Percentiles rank a stretch among this genome's conserved stretches.
Evolutionary conservation across 2,888 invertebrate species (phyloP).

Genomic region (Chymomyza procnemis): DNA sequence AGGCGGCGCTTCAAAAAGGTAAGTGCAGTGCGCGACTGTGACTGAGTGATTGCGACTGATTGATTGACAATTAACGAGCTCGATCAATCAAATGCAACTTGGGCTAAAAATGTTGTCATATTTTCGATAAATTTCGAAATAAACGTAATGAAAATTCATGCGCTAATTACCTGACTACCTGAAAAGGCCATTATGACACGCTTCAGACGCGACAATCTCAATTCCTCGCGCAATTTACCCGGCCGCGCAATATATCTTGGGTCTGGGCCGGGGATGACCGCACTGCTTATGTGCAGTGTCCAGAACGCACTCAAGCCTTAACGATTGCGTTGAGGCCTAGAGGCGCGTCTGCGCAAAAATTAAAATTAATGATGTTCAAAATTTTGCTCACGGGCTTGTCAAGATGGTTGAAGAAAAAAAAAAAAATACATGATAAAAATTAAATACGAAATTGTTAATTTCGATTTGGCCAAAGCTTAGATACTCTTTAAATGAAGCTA

Average conservation of each 20-base stretch:
- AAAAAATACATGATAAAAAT: neutral
- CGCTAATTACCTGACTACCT: constrained; percentile 29
- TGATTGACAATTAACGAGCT: constrained; percentile 22
- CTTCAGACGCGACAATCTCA: constrained; percentile 21
- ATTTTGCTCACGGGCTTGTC: neutral
- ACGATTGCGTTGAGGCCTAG: constrained; percentile 21
- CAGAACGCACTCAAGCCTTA: constrained; percentile 53
- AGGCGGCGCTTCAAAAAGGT: constrained; percentile 75
- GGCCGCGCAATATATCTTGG: neutral
- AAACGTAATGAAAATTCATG: neutral
- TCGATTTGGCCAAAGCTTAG: neutral
- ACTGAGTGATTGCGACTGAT: neutral
- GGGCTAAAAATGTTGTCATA: constrained; percentile 40
- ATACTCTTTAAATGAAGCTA: neutral
- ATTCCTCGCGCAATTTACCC: constrained; percentile 1
- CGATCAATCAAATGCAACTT: constrained; percentile 41
- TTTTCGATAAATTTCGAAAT: neutral
- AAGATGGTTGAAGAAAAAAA: too few relatives aligned
- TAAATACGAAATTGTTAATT: neutral
- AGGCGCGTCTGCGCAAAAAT: constrained; percentile 67
- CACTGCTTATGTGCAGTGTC: constrained; percentile 31
- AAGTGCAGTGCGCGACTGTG: too few relatives aligned
- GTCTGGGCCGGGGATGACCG: neutral
- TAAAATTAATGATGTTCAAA: constrained; percentile 67
- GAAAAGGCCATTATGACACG: constrained; percentile 33